Evolutionary conservation across 2,888 invertebrate genomes (phyloP).

Genomic region (Aquatica leii): DNA sequence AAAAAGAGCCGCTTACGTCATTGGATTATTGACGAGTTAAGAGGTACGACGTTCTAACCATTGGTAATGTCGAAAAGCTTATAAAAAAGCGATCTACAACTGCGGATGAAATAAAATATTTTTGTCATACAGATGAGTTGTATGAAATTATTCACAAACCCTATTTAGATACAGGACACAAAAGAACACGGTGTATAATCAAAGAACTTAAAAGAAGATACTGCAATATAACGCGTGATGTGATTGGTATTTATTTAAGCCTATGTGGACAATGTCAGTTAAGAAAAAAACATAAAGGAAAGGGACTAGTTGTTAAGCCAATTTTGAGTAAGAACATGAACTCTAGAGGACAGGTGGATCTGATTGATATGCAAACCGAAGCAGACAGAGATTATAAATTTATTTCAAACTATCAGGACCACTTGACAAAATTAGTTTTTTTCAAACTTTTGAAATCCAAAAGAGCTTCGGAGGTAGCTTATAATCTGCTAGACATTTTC

Average conservation of each 20-base stretch:
- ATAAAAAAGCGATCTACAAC: background rate
- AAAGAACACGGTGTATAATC: background rate
- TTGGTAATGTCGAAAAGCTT: slow-evolving; percentile 10
- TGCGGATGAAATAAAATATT: slow-evolving; percentile 1
- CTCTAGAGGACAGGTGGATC: slow-evolving; percentile 3
- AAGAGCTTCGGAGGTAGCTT: slow-evolving; percentile 46
- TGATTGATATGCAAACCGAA: slow-evolving; percentile 20
- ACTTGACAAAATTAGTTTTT: slow-evolving; percentile 53
- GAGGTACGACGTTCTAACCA: background rate
- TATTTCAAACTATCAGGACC: slow-evolving; percentile 54
- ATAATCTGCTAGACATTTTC: slow-evolving; percentile 40
- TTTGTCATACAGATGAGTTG: slow-evolving; percentile 1
- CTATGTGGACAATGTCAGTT: background rate
- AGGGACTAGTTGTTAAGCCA: slow-evolving; percentile 1
- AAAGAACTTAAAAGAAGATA: background rate
- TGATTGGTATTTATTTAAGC: background rate
- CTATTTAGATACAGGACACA: background rate
- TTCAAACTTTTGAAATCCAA: slow-evolving; percentile 47
- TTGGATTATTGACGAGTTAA: slow-evolving; percentile 5
- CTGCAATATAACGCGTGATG: background rate
- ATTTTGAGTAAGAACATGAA: background rate
- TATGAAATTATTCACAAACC: slow-evolving; percentile 1
- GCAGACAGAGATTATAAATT: slow-evolving; percentile 51
- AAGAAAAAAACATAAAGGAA: background rate
- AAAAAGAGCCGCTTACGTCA: background rate